These are phyloP conservation scores for Amia ocellicauda DNA, from an alignment of 2,113 vertebrate species.

Conservation along the genomic window DNA sequence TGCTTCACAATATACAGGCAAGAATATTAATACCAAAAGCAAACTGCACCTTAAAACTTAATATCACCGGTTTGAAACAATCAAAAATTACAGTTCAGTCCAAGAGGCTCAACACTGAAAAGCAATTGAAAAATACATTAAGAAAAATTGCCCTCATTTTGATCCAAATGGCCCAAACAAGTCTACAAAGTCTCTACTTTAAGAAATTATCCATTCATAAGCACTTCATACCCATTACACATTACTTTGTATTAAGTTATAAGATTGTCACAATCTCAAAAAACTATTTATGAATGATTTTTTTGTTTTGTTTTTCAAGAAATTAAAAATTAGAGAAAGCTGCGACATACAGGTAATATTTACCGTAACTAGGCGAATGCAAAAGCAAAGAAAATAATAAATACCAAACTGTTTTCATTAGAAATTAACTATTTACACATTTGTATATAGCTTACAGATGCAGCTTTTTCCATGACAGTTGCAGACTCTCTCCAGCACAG, in stretches of 20 bases:
- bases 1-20: constrained; percentile 16
- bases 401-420: constrained; percentile 38
- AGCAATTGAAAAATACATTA: not conserved
- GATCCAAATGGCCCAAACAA: constrained; percentile 4
- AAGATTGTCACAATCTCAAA: constrained; percentile 39
- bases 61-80: not conserved
- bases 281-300: constrained; percentile 23
- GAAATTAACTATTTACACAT: constrained; percentile 44
- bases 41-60: constrained; percentile 7
- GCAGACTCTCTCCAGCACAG: constrained; percentile 30
- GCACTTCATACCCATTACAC: not conserved
- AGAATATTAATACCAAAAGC: not conserved
- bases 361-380: constrained; percentile 32
- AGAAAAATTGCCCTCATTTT: not conserved
- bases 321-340: constrained; percentile 46
- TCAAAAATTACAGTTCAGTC: not conserved
- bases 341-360: constrained; percentile 35
- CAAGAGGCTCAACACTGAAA: not conserved
- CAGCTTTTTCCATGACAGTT: constrained; percentile 44
- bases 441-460: constrained; percentile 36
- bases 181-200: constrained; percentile 1
- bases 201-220: not conserved
- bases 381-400: constrained; percentile 30
- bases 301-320: too few species aligned
- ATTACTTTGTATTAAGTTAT: constrained; percentile 25